Percentiles rank a stretch among this genome's conserved stretches.
Evolutionary conservation across 2,797 vertebrate species (phyloP).

Genomic region (Syngnathus rostellatus): DNA sequence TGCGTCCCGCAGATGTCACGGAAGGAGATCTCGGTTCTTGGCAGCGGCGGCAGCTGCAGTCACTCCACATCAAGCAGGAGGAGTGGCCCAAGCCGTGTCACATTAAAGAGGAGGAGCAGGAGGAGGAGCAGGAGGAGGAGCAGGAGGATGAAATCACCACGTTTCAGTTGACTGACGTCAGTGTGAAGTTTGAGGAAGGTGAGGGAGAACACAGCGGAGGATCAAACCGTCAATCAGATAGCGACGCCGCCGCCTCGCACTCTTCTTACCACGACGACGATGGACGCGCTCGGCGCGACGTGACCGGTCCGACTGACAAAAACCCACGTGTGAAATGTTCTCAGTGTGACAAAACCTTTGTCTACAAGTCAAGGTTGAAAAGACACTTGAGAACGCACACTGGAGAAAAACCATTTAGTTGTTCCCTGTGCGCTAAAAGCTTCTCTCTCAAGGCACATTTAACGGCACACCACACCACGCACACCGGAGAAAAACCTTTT

Average conservation of each 20-base stretch:
- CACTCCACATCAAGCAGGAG: neutral
- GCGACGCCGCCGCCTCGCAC: neutral
- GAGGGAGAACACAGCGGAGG: neutral
- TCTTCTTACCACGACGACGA: neutral
- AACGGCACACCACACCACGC: neutral
- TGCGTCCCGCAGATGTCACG: neutral
- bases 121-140: neutral
- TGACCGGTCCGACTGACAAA: neutral
- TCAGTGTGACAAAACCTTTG: neutral
- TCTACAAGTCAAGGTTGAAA: neutral
- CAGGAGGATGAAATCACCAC: neutral
- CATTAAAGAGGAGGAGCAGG: neutral
- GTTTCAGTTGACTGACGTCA: neutral
- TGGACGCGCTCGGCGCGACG: neutral
- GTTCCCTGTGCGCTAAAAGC: neutral
- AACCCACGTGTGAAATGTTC: neutral
- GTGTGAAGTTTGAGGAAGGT: neutral
- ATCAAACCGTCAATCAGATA: neutral
- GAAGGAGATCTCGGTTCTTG: neutral
- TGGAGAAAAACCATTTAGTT: neutral
- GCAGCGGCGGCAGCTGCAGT: neutral
- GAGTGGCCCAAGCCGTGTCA: neutral
- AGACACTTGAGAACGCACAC: neutral
- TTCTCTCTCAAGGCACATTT: neutral
- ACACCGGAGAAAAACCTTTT: neutral